Evolutionary conservation across 2,797 vertebrate genomes (phyloP).

Genomic region (Coreius guichenoti): DNA sequence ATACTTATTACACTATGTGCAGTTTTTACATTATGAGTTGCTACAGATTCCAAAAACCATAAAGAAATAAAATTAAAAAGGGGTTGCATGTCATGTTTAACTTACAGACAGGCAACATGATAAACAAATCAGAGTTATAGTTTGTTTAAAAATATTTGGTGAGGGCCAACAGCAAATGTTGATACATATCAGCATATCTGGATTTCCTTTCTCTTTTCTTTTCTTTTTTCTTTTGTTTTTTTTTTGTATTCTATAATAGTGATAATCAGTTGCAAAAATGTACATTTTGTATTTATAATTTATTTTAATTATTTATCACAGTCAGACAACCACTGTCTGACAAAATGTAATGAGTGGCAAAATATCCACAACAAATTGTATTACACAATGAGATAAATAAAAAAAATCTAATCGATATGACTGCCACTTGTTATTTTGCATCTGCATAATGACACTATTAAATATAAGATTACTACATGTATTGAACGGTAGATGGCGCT

Average conservation of each 20-base stretch:
- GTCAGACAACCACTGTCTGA: too few relatives aligned
- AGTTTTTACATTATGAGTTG: too few relatives aligned
- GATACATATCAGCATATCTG: neutral
- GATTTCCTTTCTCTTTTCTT: neutral
- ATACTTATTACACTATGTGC: too few relatives aligned
- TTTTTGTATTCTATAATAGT: neutral
- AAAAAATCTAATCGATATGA: neutral
- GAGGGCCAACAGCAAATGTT: neutral
- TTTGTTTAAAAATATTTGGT: neutral
- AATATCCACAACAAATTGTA: neutral
- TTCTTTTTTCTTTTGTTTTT: too few relatives aligned
- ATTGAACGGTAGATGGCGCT: slow-evolving; percentile 1
- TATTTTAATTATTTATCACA: neutral
- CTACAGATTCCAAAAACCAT: neutral
- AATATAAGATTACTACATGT: neutral
- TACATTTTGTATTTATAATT: neutral
- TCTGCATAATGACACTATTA: neutral
- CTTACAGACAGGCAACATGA: neutral
- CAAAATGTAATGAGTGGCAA: neutral
- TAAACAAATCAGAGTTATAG: neutral
- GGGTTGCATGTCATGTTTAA: neutral
- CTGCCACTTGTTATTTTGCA: neutral
- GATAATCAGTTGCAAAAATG: neutral
- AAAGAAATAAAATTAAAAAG: neutral
- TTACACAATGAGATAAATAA: neutral